Evolutionary conservation across 1,140 invertebrate genomes (phyloP), one percentile per base, ranked within the genome.

Genomic region (Papilio xuthus): DNA sequence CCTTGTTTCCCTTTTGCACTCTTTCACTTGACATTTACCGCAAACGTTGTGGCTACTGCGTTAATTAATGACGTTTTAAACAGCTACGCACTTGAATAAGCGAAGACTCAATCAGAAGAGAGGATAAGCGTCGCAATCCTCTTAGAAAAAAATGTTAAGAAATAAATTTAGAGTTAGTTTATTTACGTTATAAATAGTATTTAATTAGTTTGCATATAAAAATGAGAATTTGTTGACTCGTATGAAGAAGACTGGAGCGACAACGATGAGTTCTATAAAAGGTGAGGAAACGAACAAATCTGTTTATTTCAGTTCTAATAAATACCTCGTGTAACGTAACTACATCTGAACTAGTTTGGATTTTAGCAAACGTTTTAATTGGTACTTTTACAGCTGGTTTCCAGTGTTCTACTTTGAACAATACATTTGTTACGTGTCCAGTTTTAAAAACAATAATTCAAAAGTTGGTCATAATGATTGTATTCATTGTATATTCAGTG

Each of bases 1-100:
- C 88, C 91, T 92, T 92, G 88, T 90, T 91, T 91, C 88, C 88
- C 86, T 90, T 67, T 67, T 92, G 89, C 90, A 91, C 90, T 91
- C 85, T 63, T 63, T 89, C 90, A 83, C 88, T 90, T 90, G 90
- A 91, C 88, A 89, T 90, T 91, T 89, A 83, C 83, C 86, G 74
- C 32, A 76, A 76, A 76, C n/a, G 10, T 20, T 41, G 74, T 76
- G 53, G 74, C 50, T 76, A 63, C 74, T 76, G 44, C 53, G 32
- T 76, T 76, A 60, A 76, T 76, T 63, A 76, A 56, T 56, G 53
- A 76, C 74, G 18, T 60, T 75, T 42, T 42, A 63, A 76, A 76
- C 50, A 63, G 20, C 53, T 63, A 41, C 53, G 53, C 74, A 41
- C n/a, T 76, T 76, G 10, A 76, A 76, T 56, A 56, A 37, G 74